phyloP scores from a whole-genome alignment of 2,797 vertebrate genomes.

The Sebastolobus altivelis region DNA sequence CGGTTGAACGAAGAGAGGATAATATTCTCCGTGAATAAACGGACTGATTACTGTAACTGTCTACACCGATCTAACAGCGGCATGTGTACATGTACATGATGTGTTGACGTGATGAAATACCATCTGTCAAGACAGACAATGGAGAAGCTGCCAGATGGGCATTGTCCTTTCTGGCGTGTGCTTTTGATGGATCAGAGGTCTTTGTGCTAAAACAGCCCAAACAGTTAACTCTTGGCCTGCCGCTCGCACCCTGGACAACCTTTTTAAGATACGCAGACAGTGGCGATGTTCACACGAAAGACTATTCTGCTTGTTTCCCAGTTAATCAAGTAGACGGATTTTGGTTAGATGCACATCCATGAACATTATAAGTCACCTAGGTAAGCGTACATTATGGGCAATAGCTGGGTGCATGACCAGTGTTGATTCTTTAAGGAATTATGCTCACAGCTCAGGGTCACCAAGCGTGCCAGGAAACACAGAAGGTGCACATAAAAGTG shows the following conservation, averaged over 20 bases:
- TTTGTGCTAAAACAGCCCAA: slow-evolving; percentile 77
- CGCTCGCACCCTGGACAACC: slow-evolving; percentile 30
- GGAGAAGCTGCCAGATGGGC: slow-evolving; percentile 82
- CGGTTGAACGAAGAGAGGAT: background rate
- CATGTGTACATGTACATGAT: slow-evolving; percentile 72
- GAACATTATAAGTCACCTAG: background rate
- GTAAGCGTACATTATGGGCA: background rate
- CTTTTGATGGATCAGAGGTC: slow-evolving; percentile 81
- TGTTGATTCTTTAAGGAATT: background rate
- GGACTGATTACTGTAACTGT: slow-evolving; percentile 14
- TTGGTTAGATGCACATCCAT: background rate
- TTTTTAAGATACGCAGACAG: slow-evolving; percentile 33
- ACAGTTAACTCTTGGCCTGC: slow-evolving; percentile 75
- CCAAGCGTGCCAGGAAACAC: background rate
- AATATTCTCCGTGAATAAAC: background rate
- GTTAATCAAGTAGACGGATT: background rate
- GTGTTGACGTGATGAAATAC: slow-evolving; percentile 82
- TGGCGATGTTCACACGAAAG: background rate
- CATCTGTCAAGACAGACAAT: slow-evolving; percentile 76
- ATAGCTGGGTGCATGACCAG: background rate
- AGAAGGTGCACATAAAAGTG: background rate
- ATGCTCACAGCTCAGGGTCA: background rate
- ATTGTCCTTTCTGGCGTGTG: slow-evolving; percentile 74
- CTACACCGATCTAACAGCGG: slow-evolving; percentile 5
- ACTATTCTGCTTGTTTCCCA: background rate